Conservation (phyloP, 2,797 vertebrate genomes). For the Crax fasciolata region DNA sequence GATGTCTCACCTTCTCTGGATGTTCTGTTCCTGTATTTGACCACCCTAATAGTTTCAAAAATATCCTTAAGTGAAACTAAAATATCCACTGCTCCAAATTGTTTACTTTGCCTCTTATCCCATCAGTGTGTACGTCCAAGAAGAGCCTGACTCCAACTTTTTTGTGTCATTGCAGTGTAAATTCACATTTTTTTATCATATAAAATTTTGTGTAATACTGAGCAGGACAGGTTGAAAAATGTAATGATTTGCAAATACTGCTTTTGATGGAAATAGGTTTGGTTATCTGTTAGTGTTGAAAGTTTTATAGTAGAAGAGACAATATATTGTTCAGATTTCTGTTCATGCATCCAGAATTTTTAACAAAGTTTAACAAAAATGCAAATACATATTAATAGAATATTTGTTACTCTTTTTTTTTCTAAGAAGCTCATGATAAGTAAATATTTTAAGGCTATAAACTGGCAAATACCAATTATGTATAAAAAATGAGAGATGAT, state of each 20-base stretch:
- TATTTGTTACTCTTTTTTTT: neutral
- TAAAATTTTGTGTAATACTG: neutral
- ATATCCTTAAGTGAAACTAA: neutral
- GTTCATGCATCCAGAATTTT: neutral
- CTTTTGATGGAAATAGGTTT: neutral
- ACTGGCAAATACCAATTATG: neutral
- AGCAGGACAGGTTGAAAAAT: neutral
- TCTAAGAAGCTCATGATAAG: neutral
- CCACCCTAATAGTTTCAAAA: neutral
- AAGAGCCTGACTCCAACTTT: neutral
- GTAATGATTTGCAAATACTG: neutral
- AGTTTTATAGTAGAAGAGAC: neutral
- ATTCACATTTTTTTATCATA: neutral
- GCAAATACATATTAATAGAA: neutral
- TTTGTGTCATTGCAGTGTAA: neutral
- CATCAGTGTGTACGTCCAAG: fast-evolving
- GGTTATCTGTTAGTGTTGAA: neutral
- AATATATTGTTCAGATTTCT: neutral
- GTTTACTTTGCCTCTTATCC: neutral
- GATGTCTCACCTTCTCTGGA: neutral
- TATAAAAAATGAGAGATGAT: neutral
- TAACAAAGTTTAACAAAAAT: neutral
- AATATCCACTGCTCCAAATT: neutral
- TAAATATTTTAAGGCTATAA: neutral
- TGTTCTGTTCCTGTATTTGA: neutral